Percentiles rank a stretch among this genome's conserved stretches.
Evolutionary conservation across 2,797 vertebrate species (phyloP).

Genomic region (Pantherophis alleghaniensis): DNA sequence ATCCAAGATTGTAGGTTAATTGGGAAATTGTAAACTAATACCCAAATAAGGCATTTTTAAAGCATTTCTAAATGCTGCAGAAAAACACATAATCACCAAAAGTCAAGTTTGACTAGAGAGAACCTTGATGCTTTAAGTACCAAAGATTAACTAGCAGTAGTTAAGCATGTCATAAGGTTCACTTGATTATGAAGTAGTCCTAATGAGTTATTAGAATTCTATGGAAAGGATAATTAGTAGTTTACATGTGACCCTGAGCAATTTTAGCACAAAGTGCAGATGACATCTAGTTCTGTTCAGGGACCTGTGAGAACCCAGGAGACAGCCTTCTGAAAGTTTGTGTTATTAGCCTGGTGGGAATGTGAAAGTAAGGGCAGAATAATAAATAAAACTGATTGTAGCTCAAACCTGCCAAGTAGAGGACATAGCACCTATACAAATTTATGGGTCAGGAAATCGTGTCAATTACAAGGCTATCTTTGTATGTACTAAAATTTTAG

Average conservation of each 20-base stretch:
- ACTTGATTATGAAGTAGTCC: not conserved
- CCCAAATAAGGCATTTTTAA: not conserved
- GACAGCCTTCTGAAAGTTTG: not conserved
- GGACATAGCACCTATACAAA: not conserved
- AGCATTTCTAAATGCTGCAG: not conserved
- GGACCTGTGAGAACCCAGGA: not conserved
- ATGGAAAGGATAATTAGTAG: slow-evolving; percentile 9
- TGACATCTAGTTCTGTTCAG: not conserved
- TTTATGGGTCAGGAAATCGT: not conserved
- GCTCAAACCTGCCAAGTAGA: not conserved
- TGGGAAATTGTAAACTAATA: not conserved
- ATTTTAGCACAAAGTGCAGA: slow-evolving; percentile 11
- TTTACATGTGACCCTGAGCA: not conserved
- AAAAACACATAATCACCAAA: not conserved
- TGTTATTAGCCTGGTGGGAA: not conserved
- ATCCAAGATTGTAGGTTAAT: not conserved
- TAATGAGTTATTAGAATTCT: not conserved
- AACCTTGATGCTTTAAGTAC: not conserved
- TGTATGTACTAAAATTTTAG: not conserved
- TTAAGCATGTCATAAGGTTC: not conserved
- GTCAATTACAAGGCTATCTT: not conserved
- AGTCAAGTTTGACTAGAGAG: not conserved
- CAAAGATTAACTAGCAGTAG: not conserved
- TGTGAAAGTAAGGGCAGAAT: not conserved
- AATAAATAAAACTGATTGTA: not conserved